Conservation (phyloP, 2,797 vertebrate genomes). For the Urophycis tenuis region DNA sequence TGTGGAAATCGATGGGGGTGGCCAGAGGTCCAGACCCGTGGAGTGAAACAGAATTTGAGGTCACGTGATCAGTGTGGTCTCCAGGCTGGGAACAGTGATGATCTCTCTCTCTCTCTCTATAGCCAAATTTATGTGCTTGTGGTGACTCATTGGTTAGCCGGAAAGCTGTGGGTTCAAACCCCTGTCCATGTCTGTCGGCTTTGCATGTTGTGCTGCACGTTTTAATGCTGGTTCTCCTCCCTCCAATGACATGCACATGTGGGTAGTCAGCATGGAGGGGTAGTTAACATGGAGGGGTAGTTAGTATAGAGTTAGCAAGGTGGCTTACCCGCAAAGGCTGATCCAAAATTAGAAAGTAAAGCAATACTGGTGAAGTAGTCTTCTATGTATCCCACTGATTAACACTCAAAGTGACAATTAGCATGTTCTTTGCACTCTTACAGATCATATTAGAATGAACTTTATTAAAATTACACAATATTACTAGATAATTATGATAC, state of each 20-base stretch:
- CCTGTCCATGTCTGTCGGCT: not conserved
- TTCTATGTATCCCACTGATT: too few species aligned
- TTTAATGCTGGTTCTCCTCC: not conserved
- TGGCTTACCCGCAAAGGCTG: not conserved
- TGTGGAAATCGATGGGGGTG: too few species aligned
- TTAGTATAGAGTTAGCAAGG: not conserved
- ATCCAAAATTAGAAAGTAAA: not conserved
- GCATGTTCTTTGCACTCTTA: too few species aligned
- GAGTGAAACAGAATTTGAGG: too few species aligned
- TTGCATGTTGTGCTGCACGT: not conserved
- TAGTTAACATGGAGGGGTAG: too few species aligned
- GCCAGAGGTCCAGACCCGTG: too few species aligned
- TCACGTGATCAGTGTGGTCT: too few species aligned
- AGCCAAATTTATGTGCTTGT: not conserved
- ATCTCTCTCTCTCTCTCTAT: not conserved
- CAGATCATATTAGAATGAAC: too few species aligned
- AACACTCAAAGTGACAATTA: too few species aligned
- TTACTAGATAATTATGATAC: not conserved
- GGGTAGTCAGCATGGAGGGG: not conserved
- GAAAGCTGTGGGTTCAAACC: not conserved
- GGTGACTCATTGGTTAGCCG: not conserved
- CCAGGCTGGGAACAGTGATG: too few species aligned
- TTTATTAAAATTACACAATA: not conserved
- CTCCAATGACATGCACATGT: not conserved
- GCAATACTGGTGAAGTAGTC: too few species aligned